These are phyloP conservation scores for Diploscapter pachys DNA, from an alignment of 1,140 invertebrate species.

Conservation along the genomic window DNA sequence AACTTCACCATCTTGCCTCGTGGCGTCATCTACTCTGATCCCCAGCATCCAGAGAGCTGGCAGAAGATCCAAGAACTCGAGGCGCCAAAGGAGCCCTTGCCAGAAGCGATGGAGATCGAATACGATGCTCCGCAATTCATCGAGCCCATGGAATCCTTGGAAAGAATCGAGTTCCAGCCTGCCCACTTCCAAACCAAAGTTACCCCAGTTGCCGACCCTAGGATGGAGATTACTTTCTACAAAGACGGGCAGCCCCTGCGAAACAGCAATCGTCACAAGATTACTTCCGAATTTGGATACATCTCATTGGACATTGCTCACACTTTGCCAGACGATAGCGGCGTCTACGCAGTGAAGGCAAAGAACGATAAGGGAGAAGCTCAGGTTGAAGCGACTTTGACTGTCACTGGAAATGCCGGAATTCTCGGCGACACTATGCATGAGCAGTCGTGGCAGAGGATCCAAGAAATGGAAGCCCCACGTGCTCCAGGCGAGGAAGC, in stretches of 20 bases:
- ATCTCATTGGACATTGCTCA: constrained; percentile 61
- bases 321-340: constrained; percentile 62
- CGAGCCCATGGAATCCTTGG: constrained; percentile 44
- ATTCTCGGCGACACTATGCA: constrained; percentile 82
- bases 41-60: constrained; percentile 84
- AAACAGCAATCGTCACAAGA: constrained; percentile 49
- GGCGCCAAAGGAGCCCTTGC: constrained; percentile 39
- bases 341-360: constrained; percentile 59
- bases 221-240: constrained; percentile 64
- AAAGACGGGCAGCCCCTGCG: constrained; percentile 55
- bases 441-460: constrained; percentile 75
- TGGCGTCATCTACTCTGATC: constrained; percentile 74
- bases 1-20: constrained; percentile 44
- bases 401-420: constrained; percentile 59
- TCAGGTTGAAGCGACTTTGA: constrained; percentile 39
- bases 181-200: constrained; percentile 90
- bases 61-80: constrained; percentile 74
- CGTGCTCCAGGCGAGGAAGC: constrained; percentile 74
- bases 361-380: constrained; percentile 50
- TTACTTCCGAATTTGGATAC: constrained; percentile 53
- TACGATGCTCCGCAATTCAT: constrained; percentile 47
- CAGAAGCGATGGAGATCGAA: constrained; percentile 29
- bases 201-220: constrained; percentile 89
- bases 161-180: constrained; percentile 74
- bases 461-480: constrained; percentile 79